Base-by-base conservation (phyloP, 2,113 vertebrate species). In the Todiramphus chloris region DNA sequence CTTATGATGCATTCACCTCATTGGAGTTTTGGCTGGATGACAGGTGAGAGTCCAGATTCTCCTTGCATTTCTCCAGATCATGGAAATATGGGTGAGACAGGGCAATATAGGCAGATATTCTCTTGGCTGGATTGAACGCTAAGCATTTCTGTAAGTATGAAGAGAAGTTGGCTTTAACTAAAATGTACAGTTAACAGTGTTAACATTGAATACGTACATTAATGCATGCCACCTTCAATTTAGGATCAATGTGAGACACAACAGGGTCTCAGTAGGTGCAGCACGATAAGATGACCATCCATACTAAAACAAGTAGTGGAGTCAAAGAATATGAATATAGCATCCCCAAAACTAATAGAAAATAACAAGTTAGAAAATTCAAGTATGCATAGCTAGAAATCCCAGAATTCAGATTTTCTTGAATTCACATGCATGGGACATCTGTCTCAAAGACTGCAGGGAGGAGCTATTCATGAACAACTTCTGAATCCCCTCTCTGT, bases 71-170 rank as follows among this genome's bases (percentile, higher is more conserved):
- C 98, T 99, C 99, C 97, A 99, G 97, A 41, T 98, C 99, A 44
- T 98, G 99, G 97, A 99, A 99, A 97, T 99, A 99, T 1, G 99
- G 98, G 93, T 99, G 99, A 97, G 98, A 99, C 89, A 99, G 98
- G n/a, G 99, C 99, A 81, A 98, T 97, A 58, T 99, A 99, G 27
- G 99, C 99, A 11, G 99, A 99, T 98, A 99, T 99, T 96, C 99
- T 98, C 97, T 99, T 99, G 96, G 98, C 98, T 79, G 99, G 99
- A 92, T 99, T 99, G 97, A 99, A 99, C 3, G 98, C 98, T 92
- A 99, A 98, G 95, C 99, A 99, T 98, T 99, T 99, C 99, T 99
- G 98, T 74, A 97, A 87, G 80, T 51, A 95, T 77, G 83, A 95
- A 96, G 96, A 95, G 66, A 87, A 94, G 74, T 30, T 73, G 50